These are phyloP conservation scores for Synergus japonicus DNA, from an alignment of 2,888 invertebrate genomes.

Conservation along the genomic window DNA sequence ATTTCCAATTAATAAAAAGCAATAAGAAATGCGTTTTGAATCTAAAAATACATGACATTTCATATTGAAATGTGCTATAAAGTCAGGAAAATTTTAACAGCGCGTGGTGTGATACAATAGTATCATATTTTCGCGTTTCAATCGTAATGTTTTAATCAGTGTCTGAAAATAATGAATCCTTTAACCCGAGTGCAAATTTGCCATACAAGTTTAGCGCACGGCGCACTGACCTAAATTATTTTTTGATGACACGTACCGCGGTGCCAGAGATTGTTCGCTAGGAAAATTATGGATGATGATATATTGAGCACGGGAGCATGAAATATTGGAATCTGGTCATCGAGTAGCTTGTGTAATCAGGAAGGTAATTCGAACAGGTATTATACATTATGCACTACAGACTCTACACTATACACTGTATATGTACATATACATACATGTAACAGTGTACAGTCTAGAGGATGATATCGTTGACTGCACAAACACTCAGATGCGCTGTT, in stretches of 20 bases:
- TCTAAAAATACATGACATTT: no score
- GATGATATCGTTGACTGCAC: background rate
- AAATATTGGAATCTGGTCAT: constrained; percentile 34
- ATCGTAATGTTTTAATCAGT: background rate
- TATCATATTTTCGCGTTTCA: background rate
- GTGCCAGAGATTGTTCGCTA: constrained; percentile 13
- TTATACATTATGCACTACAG: constrained; percentile 8
- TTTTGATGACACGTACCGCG: constrained; percentile 25
- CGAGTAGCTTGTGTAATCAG: constrained; percentile 20
- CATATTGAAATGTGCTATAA: no score
- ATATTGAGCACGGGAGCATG: constrained; percentile 8
- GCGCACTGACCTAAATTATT: constrained; percentile 7
- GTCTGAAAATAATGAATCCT: background rate
- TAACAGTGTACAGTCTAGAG: background rate
- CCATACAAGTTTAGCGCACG: background rate
- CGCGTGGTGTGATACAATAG: no score
- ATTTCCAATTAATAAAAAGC: no score
- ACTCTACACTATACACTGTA: background rate
- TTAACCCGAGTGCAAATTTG: constrained; percentile 13
- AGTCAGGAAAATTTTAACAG: no score
- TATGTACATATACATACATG: background rate
- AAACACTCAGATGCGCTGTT: constrained; percentile 14
- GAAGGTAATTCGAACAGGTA: constrained; percentile 19
- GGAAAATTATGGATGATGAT: constrained; percentile 18
- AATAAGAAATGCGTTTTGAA: no score